Evolutionary conservation across 2,888 invertebrate genomes (phyloP).

Genomic region (Eristalinus aeneus): DNA sequence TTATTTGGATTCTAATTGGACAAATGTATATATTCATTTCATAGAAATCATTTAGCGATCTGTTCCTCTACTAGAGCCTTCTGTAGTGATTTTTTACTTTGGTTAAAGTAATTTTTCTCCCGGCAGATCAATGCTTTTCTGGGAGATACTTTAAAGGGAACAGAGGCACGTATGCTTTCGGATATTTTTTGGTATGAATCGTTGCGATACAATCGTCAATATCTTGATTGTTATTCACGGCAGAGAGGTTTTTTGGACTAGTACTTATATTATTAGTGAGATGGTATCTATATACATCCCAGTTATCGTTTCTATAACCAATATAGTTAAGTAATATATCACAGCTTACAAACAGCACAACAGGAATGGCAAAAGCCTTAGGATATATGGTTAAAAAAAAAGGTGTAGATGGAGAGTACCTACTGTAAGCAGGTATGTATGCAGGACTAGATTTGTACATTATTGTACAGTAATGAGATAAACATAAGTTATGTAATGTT

Average conservation of each 20-base stretch:
- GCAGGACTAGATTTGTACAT: not conserved
- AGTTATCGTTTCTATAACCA: not conserved
- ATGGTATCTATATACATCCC: not conserved
- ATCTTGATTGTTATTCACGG: not conserved
- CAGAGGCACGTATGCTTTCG: slow-evolving; percentile 1
- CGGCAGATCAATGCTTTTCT: no score
- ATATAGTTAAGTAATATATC: not conserved
- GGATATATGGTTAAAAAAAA: not conserved
- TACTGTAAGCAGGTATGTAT: not conserved
- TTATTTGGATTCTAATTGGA: not conserved
- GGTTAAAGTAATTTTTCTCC: no score
- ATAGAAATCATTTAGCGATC: no score
- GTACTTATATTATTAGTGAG: not conserved
- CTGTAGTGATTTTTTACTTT: no score
- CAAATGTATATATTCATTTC: no score
- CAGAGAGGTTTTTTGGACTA: not conserved
- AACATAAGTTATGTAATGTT: not conserved
- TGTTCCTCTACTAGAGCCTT: no score
- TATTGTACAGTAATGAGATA: not conserved
- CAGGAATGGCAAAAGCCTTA: not conserved
- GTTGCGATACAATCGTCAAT: not conserved
- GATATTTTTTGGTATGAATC: not conserved
- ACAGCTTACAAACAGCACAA: not conserved
- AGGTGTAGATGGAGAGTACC: not conserved
- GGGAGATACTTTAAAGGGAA: not conserved